Evolutionary conservation across 2,888 invertebrate species (phyloP).

Genomic region (Nomada ferruginata): DNA sequence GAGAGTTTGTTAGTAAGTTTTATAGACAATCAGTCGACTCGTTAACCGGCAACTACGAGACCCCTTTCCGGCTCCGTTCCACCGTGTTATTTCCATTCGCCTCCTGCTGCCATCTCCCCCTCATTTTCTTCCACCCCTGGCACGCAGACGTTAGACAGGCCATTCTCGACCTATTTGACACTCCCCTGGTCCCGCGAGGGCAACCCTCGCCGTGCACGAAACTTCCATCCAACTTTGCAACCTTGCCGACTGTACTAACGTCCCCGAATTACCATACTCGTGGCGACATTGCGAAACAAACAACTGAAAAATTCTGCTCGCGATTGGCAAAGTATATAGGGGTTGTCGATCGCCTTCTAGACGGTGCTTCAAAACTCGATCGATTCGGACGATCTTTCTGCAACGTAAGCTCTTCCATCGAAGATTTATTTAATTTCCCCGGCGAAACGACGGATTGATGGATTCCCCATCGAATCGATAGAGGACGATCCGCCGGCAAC

Average conservation of each 20-base stretch:
- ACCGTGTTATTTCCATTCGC: conserved; percentile 76
- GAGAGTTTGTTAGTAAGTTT: conserved; percentile 79
- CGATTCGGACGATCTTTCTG: background rate
- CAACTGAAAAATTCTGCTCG: conserved; percentile 62
- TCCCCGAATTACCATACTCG: conserved; percentile 65
- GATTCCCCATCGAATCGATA: conserved; percentile 13
- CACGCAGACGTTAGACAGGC: conserved; percentile 57
- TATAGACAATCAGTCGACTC: conserved; percentile 80
- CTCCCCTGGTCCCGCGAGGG: conserved; percentile 62
- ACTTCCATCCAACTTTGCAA: conserved; percentile 30
- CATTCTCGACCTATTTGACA: conserved; percentile 60
- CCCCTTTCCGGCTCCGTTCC: conserved; percentile 69
- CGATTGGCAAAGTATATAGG: background rate
- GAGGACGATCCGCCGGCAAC: conserved; percentile 33
- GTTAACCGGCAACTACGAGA: conserved; percentile 77
- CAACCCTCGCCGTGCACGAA: conserved; percentile 46
- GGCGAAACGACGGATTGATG: conserved; percentile 31
- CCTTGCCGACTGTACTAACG: conserved; percentile 68
- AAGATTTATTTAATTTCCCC: conserved; percentile 25
- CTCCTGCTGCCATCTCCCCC: conserved; percentile 17
- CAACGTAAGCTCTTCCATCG: background rate
- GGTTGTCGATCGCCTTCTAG: background rate
- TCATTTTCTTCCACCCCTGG: background rate
- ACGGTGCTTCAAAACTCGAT: background rate
- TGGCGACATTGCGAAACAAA: conserved; percentile 62